These are phyloP conservation scores for Ictidomys tridecemlineatus DNA, from an alignment of 2,113 vertebrate species.

Conservation along the genomic window DNA sequence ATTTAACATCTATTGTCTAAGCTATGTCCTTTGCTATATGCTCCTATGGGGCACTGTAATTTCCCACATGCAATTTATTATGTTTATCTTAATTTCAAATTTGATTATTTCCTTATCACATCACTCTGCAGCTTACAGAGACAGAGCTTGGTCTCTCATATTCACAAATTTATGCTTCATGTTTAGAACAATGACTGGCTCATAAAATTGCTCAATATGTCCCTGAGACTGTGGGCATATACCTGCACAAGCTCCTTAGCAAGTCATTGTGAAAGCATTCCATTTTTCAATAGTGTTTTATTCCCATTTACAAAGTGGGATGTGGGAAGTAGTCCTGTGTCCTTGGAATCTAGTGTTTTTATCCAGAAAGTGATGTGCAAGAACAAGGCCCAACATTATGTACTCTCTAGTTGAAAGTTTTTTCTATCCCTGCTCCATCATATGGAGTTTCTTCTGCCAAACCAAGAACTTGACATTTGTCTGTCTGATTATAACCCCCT, in stretches of 20 bases:
- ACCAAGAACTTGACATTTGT: not conserved
- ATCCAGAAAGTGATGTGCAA: not conserved
- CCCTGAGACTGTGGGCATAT: not conserved
- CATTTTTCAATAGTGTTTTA: not conserved
- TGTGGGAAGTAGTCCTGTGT: not conserved
- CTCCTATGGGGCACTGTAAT: not conserved
- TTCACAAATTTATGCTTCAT: not conserved
- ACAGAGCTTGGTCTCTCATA: not conserved
- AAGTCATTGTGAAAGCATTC: not conserved
- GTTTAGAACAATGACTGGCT: not conserved
- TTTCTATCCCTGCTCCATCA: not conserved
- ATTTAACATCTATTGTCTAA: not conserved
- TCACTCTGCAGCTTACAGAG: not conserved
- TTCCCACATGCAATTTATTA: too few relatives aligned
- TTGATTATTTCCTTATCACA: not conserved
- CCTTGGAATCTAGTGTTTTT: not conserved
- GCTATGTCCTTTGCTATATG: not conserved
- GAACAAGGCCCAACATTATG: not conserved
- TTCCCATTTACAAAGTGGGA: not conserved
- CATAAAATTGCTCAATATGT: not conserved
- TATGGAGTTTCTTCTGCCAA: not conserved
- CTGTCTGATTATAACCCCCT: not conserved
- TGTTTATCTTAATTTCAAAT: not conserved
- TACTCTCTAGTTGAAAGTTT: not conserved
- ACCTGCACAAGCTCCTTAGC: not conserved